phyloP scores from a whole-genome alignment of 2,797 vertebrate species.

The Balearica regulorum region DNA sequence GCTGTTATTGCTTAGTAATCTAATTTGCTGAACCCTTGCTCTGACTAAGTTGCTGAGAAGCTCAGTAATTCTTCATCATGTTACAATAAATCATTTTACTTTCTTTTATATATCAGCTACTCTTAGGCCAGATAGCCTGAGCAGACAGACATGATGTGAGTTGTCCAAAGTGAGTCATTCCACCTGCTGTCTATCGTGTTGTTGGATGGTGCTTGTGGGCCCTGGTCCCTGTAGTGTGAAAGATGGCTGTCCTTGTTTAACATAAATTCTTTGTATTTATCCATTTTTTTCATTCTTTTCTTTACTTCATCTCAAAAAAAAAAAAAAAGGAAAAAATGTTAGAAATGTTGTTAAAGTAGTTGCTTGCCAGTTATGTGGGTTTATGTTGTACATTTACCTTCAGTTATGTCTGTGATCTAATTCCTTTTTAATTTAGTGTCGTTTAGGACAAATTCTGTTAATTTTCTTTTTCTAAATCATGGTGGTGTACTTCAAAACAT shows the following conservation, averaged over 20 bases:
- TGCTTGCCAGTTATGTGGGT: constrained; percentile 91
- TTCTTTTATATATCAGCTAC: constrained; percentile 99
- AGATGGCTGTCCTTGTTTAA: constrained; percentile 93
- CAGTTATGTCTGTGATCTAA: constrained; percentile 82
- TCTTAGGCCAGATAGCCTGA: constrained; percentile 99
- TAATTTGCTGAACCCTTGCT: constrained; percentile 99
- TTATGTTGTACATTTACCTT: constrained; percentile 89
- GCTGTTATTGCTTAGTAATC: constrained; percentile 87
- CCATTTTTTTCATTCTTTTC: constrained; percentile 85
- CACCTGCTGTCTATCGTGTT: constrained; percentile 98
- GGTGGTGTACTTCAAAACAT: constrained; percentile 72
- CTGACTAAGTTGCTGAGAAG: constrained; percentile 93
- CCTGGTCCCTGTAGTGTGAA: constrained; percentile 86
- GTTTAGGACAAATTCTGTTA: constrained; percentile 94
- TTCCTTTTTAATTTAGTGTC: constrained; percentile 87
- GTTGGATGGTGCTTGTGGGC: constrained; percentile 98
- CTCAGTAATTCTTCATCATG: constrained; percentile 94
- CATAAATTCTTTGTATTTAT: constrained; percentile 85
- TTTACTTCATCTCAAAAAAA: constrained; percentile 82
- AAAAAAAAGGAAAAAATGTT: constrained; percentile 76
- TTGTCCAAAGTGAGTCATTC: constrained; percentile 99
- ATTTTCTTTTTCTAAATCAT: constrained; percentile 80
- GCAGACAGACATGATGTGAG: constrained; percentile 99
- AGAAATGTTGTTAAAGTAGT: constrained; percentile 84
- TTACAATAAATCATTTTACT: constrained; percentile 99